phyloP scores from a whole-genome alignment of 2,113 vertebrate genomes.

The Herpetotheres cachinnans region DNA sequence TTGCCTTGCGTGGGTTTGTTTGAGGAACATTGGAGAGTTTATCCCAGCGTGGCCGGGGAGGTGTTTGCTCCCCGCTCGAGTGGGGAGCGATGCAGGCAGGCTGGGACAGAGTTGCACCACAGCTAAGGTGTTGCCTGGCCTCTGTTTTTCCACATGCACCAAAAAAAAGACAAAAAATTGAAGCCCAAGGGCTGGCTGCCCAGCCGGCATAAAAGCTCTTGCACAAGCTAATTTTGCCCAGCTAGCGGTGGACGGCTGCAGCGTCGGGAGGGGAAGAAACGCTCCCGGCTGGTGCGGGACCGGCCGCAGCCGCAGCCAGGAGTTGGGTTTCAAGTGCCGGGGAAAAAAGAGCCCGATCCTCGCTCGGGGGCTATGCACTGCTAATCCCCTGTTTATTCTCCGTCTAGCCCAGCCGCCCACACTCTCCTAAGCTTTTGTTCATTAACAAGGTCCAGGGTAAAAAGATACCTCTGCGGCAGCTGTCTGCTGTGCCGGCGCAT shows the following conservation, averaged over 20 bases:
- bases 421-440: neutral
- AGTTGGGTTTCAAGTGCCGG: neutral
- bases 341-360: neutral
- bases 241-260: neutral
- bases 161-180: neutral
- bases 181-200: neutral
- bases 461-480: neutral
- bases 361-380: neutral
- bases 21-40: neutral
- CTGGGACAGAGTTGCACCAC: neutral
- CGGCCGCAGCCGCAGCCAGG: rapidly evolving
- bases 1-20: neutral
- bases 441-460: neutral
- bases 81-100: neutral
- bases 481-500: neutral
- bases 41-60: neutral
- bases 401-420: slow-evolving; percentile 20
- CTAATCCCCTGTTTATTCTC: slow-evolving; percentile 13
- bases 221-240: neutral
- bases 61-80: neutral
- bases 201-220: neutral
- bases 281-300: neutral
- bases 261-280: neutral
- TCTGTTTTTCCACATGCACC: neutral
- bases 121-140: neutral